Percentiles rank a stretch among this genome's conserved stretches.
Conservation (phyloP, 2,888 invertebrate species). For the Geophilus truncorum region DNA sequence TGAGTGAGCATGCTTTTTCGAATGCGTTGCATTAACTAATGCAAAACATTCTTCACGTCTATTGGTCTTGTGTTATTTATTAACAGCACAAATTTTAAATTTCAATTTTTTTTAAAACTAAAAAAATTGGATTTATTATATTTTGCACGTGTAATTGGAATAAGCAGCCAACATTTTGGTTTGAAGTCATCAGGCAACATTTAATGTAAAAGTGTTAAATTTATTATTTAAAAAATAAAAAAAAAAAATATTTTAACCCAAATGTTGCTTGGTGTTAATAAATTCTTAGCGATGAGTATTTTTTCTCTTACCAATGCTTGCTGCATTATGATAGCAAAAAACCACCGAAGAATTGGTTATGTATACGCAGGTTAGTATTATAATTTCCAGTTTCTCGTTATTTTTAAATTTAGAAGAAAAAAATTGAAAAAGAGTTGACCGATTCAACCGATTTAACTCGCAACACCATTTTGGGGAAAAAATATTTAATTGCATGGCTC, state of each 20-base stretch:
- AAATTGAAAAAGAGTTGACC: neutral
- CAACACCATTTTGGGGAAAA: neutral
- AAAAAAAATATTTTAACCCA: neutral
- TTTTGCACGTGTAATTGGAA: neutral
- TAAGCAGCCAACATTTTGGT: neutral
- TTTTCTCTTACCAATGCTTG: conserved; percentile 2
- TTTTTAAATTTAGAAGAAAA: neutral
- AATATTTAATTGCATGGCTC: neutral
- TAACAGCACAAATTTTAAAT: neutral
- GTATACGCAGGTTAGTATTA: conserved; percentile 8
- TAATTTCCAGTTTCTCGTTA: neutral
- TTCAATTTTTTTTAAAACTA: neutral
- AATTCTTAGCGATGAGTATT: neutral
- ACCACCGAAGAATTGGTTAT: neutral
- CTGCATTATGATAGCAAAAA: neutral
- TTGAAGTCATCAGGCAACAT: neutral
- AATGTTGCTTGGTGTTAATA: neutral
- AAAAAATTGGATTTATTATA: neutral
- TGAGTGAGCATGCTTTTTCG: too few relatives aligned
- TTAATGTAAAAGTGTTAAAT: neutral
- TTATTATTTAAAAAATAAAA: neutral
- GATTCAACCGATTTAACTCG: neutral
- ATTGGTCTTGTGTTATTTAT: neutral
- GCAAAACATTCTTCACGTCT: neutral
- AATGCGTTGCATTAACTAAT: neutral